phyloP scores from a whole-genome alignment of 2,797 vertebrate species.

The Acrocephalus scirpaceus region DNA sequence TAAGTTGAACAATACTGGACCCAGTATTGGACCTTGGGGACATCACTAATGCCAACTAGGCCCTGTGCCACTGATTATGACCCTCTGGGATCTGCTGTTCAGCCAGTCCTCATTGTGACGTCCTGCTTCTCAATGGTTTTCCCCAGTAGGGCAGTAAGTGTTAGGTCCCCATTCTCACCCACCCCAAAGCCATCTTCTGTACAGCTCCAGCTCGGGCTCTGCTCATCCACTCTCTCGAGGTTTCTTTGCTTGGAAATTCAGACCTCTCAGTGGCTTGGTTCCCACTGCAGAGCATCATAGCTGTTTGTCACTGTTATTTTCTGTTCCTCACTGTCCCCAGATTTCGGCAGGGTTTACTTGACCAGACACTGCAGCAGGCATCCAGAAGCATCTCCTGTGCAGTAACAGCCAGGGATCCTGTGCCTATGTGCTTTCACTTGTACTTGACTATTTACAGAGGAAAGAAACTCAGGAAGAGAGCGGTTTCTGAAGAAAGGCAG shows the following conservation, averaged over 20 bases:
- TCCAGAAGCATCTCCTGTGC: neutral
- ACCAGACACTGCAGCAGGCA: neutral
- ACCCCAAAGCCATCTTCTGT: rapidly evolving
- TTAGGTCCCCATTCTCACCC: neutral
- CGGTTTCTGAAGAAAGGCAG: constrained; percentile 24
- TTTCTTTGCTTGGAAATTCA: neutral
- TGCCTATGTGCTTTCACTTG: neutral
- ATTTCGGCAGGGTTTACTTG: neutral
- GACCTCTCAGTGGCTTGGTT: neutral
- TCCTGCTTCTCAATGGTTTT: neutral
- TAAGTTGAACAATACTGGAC: neutral
- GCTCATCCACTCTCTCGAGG: neutral
- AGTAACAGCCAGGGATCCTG: neutral
- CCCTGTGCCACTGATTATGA: neutral
- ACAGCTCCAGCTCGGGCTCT: neutral
- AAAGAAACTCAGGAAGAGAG: constrained; percentile 26
- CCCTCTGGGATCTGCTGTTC: neutral
- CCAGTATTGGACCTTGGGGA: neutral
- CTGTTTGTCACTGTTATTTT: neutral
- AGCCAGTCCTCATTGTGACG: rapidly evolving
- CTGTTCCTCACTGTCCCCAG: neutral
- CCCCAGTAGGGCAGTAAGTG: neutral
- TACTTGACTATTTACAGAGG: neutral
- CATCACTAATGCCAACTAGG: neutral
- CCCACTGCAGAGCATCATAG: neutral